Base-by-base conservation (phyloP, 2,113 vertebrate genomes). In the Empidonax traillii region DNA sequence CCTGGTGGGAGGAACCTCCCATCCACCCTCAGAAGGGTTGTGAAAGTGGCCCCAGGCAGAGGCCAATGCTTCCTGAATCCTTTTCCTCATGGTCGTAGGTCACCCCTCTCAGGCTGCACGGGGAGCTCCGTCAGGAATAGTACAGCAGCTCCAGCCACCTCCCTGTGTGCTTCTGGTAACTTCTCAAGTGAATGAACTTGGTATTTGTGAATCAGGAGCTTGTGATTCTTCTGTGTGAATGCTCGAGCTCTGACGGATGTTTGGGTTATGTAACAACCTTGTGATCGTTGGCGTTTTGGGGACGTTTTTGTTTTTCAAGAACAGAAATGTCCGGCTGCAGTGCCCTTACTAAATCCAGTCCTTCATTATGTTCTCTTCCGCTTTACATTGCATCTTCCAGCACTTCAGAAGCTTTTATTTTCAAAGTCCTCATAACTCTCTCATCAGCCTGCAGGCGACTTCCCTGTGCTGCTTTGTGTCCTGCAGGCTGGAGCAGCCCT, bases 301-400 rank as follows among this genome's bases (percentile, higher is more conserved):
- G 90, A 75, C 20, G 8, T 59, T 91, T 72, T 77, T 90, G 80
- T 77, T 56, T 76, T 63, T 82, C 28, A 44, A 75, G 74, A 76
- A 3, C 33, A 76, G 53, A 55, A 65, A 44, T 85, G 79, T 66
- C 85, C 12, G 3, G 63, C 28, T 3, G 2, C 49, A 1, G 12
- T 49, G 78, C 85, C 88, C 88, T 85, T 83, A 20, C 82, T 89
- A 85, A 94, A 90, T 92, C 85, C 79, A 67, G 67, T 9, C 86
- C 67, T 90, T 87, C 83, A 19, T 87, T 81, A 55, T 55, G 12
- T 87, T 90, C 47, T 74, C 30, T 73, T 77, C 87, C 25, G 51
- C 85, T 87, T 87, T 41, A 28, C 1, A 0, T 74, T 1, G 2
- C 43, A 19, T 80, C 68, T 73, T 80, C 49, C 59, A 90, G 76